Evolutionary conservation across 2,797 vertebrate genomes (phyloP).

Genomic region (Periparus ater): DNA sequence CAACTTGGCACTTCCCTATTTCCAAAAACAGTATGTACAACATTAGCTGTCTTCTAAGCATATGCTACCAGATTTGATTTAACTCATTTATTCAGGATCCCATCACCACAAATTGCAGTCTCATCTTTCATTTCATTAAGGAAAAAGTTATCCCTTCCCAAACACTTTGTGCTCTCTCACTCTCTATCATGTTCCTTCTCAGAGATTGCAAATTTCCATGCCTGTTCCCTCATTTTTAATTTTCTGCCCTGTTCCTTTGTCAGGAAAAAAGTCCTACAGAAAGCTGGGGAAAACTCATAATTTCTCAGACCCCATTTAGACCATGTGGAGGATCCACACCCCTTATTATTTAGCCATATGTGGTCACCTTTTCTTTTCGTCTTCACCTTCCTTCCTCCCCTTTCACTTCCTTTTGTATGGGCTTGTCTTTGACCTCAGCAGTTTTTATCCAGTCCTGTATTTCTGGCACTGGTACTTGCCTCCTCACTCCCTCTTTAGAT

Average conservation of each 20-base stretch:
- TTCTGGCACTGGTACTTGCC: background rate
- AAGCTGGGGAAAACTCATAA: background rate
- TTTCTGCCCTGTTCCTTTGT: background rate
- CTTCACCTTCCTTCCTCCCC: background rate
- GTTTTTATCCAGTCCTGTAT: background rate
- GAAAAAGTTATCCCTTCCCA: background rate
- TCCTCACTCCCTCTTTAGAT: background rate
- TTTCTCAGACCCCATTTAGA: background rate
- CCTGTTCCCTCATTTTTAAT: background rate
- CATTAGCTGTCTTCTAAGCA: background rate
- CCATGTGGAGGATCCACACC: accelerated
- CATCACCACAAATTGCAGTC: background rate
- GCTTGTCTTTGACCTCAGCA: background rate
- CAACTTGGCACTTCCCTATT: background rate
- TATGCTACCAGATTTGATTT: background rate
- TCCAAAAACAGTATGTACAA: background rate
- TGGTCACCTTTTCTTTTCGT: background rate
- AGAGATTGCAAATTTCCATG: background rate
- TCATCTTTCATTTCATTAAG: background rate
- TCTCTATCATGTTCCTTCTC: background rate
- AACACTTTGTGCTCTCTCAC: background rate
- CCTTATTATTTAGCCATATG: background rate
- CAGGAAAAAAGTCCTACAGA: background rate
- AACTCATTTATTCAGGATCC: background rate
- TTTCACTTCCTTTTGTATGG: background rate